These are phyloP conservation scores for Dolichomitus sp. DNA, from an alignment of 2,888 invertebrate genomes.

Conservation along the genomic window DNA sequence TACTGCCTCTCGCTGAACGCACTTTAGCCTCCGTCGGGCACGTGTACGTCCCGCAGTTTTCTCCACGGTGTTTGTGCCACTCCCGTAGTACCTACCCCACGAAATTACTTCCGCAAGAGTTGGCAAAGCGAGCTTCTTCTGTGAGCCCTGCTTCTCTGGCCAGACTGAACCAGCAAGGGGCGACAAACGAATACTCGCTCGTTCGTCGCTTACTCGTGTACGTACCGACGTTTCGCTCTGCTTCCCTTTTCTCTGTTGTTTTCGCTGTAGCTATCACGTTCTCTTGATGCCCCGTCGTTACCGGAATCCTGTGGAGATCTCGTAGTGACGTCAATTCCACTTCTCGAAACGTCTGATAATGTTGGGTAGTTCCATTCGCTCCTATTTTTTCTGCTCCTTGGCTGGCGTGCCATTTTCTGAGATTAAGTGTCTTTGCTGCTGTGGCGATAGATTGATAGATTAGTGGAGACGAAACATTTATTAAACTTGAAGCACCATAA, in stretches of 20 bases:
- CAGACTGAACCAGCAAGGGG: slow-evolving; percentile 22
- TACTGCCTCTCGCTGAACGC: slow-evolving; percentile 19
- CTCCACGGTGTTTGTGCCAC: slow-evolving; percentile 34
- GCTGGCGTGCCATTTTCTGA: background rate
- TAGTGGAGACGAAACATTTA: background rate
- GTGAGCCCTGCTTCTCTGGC: slow-evolving; percentile 39
- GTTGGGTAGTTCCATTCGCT: slow-evolving; percentile 16
- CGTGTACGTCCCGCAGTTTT: slow-evolving; percentile 51
- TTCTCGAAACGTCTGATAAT: slow-evolving; percentile 23
- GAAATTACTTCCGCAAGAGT: slow-evolving; percentile 60
- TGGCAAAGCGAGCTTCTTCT: slow-evolving; percentile 59
- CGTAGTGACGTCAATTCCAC: slow-evolving; percentile 45
- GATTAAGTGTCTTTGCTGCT: background rate
- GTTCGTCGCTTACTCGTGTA: slow-evolving; percentile 31
- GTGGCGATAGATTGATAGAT: background rate
- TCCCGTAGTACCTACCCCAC: slow-evolving; percentile 26
- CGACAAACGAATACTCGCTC: slow-evolving; percentile 2
- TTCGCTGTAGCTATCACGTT: slow-evolving; percentile 50
- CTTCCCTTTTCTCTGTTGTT: slow-evolving; percentile 11
- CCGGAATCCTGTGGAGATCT: slow-evolving; percentile 48
- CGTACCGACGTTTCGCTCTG: slow-evolving; percentile 18
- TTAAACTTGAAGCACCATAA: background rate
- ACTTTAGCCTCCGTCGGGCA: slow-evolving; percentile 38
- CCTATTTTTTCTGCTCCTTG: background rate
- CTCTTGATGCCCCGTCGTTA: slow-evolving; percentile 59